These are phyloP conservation scores for Phalangium opilio DNA, from an alignment of 2,888 invertebrate species.

Conservation along the genomic window DNA sequence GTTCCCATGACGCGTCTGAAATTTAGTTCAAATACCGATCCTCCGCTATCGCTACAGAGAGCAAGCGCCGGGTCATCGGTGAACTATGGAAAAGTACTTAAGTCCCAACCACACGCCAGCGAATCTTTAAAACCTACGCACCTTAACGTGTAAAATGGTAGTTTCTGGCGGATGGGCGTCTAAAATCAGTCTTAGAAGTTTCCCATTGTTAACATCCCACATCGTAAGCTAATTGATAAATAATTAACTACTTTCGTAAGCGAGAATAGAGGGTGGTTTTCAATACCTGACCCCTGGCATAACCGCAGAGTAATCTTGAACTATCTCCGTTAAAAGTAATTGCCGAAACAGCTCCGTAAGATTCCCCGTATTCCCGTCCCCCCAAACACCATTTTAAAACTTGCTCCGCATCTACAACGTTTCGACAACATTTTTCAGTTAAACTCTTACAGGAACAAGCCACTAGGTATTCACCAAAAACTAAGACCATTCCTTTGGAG, in stretches of 20 bases:
- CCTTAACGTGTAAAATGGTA: slow-evolving; percentile 58
- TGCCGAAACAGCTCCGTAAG: slow-evolving; percentile 43
- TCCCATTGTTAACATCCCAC: slow-evolving; percentile 64
- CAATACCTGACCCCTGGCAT: slow-evolving; percentile 52
- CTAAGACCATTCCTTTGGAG: slow-evolving; percentile 75
- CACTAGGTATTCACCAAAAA: slow-evolving; percentile 58
- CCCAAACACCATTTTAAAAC: slow-evolving; percentile 75
- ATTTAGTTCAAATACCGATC: slow-evolving; percentile 84
- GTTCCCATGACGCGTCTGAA: slow-evolving; percentile 74
- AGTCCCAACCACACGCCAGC: no score
- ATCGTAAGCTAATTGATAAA: slow-evolving; percentile 51
- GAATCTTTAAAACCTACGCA: slow-evolving; percentile 22
- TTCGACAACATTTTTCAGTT: neutral
- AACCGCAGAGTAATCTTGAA: slow-evolving; percentile 63
- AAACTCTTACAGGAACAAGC: no score
- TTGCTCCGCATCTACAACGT: slow-evolving; percentile 44
- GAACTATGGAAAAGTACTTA: slow-evolving; percentile 35
- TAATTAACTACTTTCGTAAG: no score
- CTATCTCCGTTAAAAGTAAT: slow-evolving; percentile 75
- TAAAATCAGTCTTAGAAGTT: slow-evolving; percentile 49
- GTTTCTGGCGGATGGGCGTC: slow-evolving; percentile 71
- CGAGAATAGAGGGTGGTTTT: no score
- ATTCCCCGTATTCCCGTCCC: slow-evolving; percentile 48
- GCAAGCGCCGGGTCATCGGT: slow-evolving; percentile 58
- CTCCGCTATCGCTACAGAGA: slow-evolving; percentile 75